A percentile compares a stretch with the other conserved stretches of the same genome.
Evolutionary conservation across 2,888 invertebrate species (phyloP).

Genomic region (Zhuqinia jingwanae): DNA sequence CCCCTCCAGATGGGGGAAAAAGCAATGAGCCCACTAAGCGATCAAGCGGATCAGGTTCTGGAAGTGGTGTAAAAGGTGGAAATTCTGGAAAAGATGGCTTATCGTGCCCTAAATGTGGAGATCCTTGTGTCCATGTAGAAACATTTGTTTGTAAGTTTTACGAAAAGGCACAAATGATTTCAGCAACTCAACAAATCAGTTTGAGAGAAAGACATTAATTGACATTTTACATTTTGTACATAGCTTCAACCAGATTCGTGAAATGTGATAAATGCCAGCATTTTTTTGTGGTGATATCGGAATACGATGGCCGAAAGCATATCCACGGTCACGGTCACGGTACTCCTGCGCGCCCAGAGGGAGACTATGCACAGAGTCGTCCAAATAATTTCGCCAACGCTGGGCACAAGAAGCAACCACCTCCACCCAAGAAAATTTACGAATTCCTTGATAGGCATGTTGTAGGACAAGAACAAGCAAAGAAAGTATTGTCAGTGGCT

Average conservation of each 20-base stretch:
- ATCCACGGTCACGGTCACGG: slow-evolving; percentile 81
- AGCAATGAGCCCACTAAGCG: slow-evolving; percentile 64
- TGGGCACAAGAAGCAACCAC: slow-evolving; percentile 76
- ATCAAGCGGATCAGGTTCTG: slow-evolving; percentile 54
- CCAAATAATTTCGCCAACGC: slow-evolving; percentile 57
- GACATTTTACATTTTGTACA: slow-evolving; percentile 43
- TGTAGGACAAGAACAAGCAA: slow-evolving; percentile 98
- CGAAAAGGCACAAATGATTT: background rate
- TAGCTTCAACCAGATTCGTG: slow-evolving; percentile 94
- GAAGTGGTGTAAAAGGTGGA: slow-evolving; percentile 74
- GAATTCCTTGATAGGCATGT: slow-evolving; percentile 98
- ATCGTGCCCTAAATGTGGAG: slow-evolving; percentile 98
- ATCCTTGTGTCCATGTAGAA: slow-evolving; percentile 98
- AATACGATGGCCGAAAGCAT: slow-evolving; percentile 93
- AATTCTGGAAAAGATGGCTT: slow-evolving; percentile 84
- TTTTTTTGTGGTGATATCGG: slow-evolving; percentile 97
- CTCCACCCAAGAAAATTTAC: slow-evolving; percentile 87
- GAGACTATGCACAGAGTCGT: slow-evolving; percentile 69
- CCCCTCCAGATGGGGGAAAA: slow-evolving; percentile 71
- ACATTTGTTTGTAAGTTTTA: slow-evolving; percentile 92
- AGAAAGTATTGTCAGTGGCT: slow-evolving; percentile 98
- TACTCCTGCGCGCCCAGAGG: slow-evolving; percentile 73
- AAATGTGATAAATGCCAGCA: slow-evolving; percentile 99
- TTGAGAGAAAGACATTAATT: slow-evolving; percentile 2
- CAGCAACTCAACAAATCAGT: no score